Evolutionary conservation across 1,140 invertebrate species (phyloP).

Genomic region (Lutraria rhynchaena): DNA sequence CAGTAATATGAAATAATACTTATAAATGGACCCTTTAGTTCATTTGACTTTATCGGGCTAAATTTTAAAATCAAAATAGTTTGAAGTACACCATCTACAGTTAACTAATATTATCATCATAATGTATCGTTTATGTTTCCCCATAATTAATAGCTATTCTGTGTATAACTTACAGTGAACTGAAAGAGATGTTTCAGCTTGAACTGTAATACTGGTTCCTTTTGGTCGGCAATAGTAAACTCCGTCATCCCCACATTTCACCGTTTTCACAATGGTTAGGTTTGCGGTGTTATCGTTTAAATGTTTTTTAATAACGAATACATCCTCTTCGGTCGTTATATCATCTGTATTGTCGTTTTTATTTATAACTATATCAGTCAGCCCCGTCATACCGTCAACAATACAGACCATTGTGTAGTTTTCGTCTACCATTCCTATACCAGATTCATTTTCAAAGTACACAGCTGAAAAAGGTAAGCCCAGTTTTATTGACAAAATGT

Average conservation of each 20-base stretch:
- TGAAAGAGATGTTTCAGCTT: not conserved
- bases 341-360: not conserved
- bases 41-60: too few relatives aligned
- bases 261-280: constrained; percentile 1
- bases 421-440: not conserved
- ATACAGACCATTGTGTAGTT: not conserved
- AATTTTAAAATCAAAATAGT: too few relatives aligned
- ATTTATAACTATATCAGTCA: not conserved
- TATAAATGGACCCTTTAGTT: too few relatives aligned
- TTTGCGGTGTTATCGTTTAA: not conserved
- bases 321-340: not conserved
- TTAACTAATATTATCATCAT: too few relatives aligned
- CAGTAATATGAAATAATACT: too few relatives aligned
- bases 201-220: not conserved
- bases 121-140: too few relatives aligned
- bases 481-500: too few relatives aligned
- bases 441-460: not conserved
- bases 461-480: not conserved
- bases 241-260: constrained; percentile 9
- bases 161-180: constrained; percentile 17
- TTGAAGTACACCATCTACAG: too few relatives aligned
- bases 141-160: too few relatives aligned
- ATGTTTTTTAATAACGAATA: not conserved
- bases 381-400: not conserved
- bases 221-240: not conserved